A percentile compares a stretch with the other conserved stretches of the same genome.
These are phyloP conservation scores for Allobates femoralis DNA, from an alignment of 2,797 vertebrate genomes.

Conservation along the genomic window DNA sequence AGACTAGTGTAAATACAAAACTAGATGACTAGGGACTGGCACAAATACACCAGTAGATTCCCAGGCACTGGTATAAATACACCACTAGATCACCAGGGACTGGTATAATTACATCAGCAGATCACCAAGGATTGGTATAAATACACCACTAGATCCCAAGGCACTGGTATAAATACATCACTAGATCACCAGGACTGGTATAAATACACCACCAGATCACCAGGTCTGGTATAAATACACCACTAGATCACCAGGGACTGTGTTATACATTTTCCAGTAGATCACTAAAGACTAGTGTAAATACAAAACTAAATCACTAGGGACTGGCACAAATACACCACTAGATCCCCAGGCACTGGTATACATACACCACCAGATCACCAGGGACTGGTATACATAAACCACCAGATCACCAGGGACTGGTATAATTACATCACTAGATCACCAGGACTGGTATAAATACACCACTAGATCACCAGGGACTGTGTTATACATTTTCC, in stretches of 20 bases:
- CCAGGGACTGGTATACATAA: neutral
- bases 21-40: too few relatives aligned
- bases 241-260: neutral
- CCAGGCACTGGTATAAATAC: neutral
- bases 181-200: neutral
- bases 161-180: neutral
- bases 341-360: neutral
- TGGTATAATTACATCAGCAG: neutral
- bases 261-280: neutral
- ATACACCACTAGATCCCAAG: neutral
- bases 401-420: neutral
- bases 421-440: neutral
- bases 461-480: neutral
- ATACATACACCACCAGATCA: neutral
- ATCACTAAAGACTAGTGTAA: neutral
- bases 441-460: neutral
- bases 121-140: neutral
- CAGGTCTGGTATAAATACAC: too few relatives aligned
- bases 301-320: too few relatives aligned
- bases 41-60: neutral
- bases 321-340: neutral
- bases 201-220: too few relatives aligned
- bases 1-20: neutral
- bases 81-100: neutral
- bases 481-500: neutral